phyloP scores from a whole-genome alignment of 1,140 invertebrate species.

The Drosophila littoralis region DNA sequence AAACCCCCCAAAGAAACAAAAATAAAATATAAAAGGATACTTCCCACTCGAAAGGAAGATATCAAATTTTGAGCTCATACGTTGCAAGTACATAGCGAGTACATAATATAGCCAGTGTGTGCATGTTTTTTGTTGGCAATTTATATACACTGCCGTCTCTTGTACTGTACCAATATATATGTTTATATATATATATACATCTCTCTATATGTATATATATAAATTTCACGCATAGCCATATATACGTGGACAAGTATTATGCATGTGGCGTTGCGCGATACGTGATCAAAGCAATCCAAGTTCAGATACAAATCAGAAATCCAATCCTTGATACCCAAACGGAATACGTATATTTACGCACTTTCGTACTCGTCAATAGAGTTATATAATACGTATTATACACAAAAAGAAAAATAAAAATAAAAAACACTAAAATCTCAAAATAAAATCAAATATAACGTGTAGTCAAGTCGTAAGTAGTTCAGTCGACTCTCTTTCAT shows the following conservation, averaged over 20 bases:
- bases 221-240: constrained; percentile 18
- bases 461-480: constrained; percentile 23
- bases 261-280: constrained; percentile 12
- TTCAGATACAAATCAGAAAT: background rate
- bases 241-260: background rate
- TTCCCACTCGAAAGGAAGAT: constrained; percentile 2
- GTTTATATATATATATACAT: background rate
- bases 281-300: constrained; percentile 30
- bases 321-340: constrained; percentile 6
- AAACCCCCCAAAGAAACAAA: background rate
- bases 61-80: constrained; percentile 29
- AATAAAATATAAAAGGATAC: background rate
- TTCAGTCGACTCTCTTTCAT: background rate
- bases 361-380: constrained; percentile 1
- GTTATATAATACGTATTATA: constrained; percentile 12
- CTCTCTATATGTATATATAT: background rate
- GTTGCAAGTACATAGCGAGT: constrained; percentile 5
- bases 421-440: background rate
- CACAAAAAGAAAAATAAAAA: background rate
- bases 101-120: too few species aligned
- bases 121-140: constrained; percentile 30
- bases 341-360: background rate
- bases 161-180: constrained; percentile 23
- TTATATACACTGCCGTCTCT: constrained; percentile 56
- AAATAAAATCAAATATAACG: constrained; percentile 14